These are phyloP conservation scores for Sebastes ruberrimus DNA, from an alignment of 2,797 vertebrate species.

Conservation along the genomic window DNA sequence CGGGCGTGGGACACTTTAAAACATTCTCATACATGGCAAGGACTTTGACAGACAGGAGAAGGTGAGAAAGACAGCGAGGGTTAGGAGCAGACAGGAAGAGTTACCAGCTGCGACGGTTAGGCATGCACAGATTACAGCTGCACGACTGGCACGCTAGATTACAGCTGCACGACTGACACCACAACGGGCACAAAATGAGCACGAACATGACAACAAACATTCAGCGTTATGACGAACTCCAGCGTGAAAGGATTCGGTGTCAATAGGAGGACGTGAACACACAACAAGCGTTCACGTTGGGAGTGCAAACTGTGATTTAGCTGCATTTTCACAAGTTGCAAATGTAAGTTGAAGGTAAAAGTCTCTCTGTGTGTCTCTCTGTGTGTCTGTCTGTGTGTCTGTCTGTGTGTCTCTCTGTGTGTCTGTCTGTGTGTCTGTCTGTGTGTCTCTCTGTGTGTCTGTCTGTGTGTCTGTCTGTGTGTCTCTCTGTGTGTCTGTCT, in stretches of 20 bases:
- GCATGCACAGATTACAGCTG: slow-evolving; percentile 49
- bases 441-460: too few species aligned
- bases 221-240: neutral
- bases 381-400: neutral
- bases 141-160: neutral
- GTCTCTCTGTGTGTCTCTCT: neutral
- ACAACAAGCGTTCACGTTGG: neutral
- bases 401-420: fast-evolving
- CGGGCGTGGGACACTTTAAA: slow-evolving; percentile 99
- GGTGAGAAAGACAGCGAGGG: slow-evolving; percentile 87
- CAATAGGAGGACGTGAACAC: neutral
- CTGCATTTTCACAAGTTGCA: neutral
- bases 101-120: slow-evolving; percentile 42
- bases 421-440: neutral
- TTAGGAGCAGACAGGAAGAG: slow-evolving; percentile 79
- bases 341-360: neutral
- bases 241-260: neutral
- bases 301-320: neutral
- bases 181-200: neutral
- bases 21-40: slow-evolving; percentile 99
- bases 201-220: neutral
- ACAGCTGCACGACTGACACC: neutral
- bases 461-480: neutral
- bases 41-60: slow-evolving; percentile 94
- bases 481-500: neutral